Percentiles rank a stretch among this genome's conserved stretches.
These are phyloP conservation scores for Drosophila demipolita DNA, from an alignment of 2,888 invertebrate genomes.

Conservation along the genomic window DNA sequence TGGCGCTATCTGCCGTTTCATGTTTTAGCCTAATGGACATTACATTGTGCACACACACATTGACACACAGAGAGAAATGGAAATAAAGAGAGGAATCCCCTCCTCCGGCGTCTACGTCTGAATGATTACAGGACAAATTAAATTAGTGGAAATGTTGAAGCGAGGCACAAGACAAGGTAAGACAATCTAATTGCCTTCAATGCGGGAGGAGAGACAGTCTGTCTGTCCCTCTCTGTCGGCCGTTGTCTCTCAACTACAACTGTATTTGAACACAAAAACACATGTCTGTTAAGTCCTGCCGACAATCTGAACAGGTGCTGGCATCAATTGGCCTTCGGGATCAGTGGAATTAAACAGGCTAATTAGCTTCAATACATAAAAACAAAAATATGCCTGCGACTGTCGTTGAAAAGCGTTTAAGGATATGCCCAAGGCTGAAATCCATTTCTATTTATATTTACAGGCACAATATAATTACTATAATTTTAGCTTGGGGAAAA, in stretches of 20 bases:
- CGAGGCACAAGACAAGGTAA: constrained; percentile 52
- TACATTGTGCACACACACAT: constrained; percentile 16
- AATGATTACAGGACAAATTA: constrained; percentile 74
- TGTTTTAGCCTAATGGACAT: constrained; percentile 63
- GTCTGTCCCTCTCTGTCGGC: background rate
- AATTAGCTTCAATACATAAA: constrained; percentile 59
- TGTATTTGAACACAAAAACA: constrained; percentile 23
- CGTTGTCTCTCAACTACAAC: constrained; percentile 7
- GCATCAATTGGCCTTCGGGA: constrained; percentile 65
- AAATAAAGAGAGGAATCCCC: background rate
- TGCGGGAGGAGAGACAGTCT: constrained; percentile 6
- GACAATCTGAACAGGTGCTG: constrained; percentile 62
- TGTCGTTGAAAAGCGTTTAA: constrained; percentile 8
- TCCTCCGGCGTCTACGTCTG: constrained; percentile 39
- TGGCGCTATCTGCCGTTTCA: constrained; percentile 27
- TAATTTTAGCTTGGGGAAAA: background rate
- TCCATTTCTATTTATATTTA: background rate
- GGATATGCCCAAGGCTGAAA: background rate
- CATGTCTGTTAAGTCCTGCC: constrained; percentile 44
- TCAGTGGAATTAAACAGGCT: constrained; percentile 63
- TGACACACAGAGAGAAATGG: background rate
- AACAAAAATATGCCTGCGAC: constrained; percentile 26
- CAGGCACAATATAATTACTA: background rate
- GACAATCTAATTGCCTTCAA: constrained; percentile 69
- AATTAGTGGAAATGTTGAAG: constrained; percentile 70